Base-by-base conservation (phyloP, 2,797 vertebrate genomes). In the Yasuhikotakia modesta region DNA sequence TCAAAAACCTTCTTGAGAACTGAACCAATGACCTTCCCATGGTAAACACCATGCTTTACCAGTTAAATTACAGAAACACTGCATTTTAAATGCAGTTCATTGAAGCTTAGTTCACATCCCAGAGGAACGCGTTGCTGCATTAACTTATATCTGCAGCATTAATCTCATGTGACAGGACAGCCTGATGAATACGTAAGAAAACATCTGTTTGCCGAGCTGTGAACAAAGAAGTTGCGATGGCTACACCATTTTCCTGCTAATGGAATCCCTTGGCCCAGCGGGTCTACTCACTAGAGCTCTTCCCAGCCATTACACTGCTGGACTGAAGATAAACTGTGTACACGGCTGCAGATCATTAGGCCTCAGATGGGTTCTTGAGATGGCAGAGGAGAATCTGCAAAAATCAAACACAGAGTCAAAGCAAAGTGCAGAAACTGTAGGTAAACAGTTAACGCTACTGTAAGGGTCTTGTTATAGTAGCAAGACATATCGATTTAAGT, bases 241-340 rank as follows among this genome's bases (percentile, higher is more conserved):
- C 52, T 55, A 63, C 30, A 65, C 75, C 70, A 70, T 82, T 81
- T 75, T 73, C 45, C 70, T 81, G 80, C 60, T 84, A 84, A 86
- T 84, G 73, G 78, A 79, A 80, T 81, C 79, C 67, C 69, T 71
- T 73, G 75, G 81, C 85, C 73, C 71, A 55, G 79, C 72, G 70
- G 78, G 79, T 66, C 70, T 30, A 76, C 65, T 79, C 76, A 77
- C 70, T 78, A 16, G 66, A 82, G 80, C 22, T 76, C 76, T 81
- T 81, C 79, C 75, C 63, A 63, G 74, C 85, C 81, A 86, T 84
- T 84, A 85, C 70, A 66, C 60, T 79, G 68, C 79, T 73, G 81
- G 75, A 76, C 70, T 53, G 72, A 79, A 82, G 83, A 86, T 83
- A 86, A 85, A 86, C 83, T 83, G 84, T 85, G 77, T 85, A 84